phyloP scores from a whole-genome alignment of 2,888 invertebrate species.

The Drosophila testacea region DNA sequence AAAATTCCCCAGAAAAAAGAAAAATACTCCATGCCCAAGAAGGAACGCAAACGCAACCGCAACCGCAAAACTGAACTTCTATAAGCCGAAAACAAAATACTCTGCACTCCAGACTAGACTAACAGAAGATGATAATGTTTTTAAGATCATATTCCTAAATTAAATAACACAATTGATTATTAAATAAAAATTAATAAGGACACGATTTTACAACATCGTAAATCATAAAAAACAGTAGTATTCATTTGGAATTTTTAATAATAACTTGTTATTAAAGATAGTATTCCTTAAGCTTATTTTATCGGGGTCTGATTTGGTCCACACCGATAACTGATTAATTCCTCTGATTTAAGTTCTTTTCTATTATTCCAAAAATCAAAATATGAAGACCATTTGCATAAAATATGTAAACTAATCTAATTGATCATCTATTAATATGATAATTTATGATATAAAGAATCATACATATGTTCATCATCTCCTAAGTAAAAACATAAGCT shows the following conservation, averaged over 20 bases:
- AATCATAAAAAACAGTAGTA: no score
- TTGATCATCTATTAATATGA: no score
- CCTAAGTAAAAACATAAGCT: no score
- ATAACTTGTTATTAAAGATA: neutral
- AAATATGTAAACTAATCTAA: neutral
- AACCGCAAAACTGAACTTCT: neutral
- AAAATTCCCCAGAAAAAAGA: constrained; percentile 19
- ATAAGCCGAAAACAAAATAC: constrained; percentile 6
- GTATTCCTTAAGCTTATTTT: neutral
- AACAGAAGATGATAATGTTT: neutral
- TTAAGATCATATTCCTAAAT: no score
- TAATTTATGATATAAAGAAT: neutral
- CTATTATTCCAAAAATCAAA: neutral
- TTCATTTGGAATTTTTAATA: no score
- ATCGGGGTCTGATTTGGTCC: neutral
- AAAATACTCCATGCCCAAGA: constrained; percentile 22
- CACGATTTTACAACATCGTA: no score
- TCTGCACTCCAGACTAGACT: neutral
- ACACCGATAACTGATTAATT: no score
- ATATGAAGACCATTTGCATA: neutral
- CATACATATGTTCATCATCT: no score
- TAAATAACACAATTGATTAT: neutral
- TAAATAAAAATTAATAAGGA: no score
- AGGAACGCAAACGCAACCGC: constrained; percentile 9
- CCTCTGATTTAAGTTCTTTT: neutral